These are phyloP conservation scores for Cartodere bifasciata DNA, from an alignment of 2,888 invertebrate genomes.

Conservation along the genomic window DNA sequence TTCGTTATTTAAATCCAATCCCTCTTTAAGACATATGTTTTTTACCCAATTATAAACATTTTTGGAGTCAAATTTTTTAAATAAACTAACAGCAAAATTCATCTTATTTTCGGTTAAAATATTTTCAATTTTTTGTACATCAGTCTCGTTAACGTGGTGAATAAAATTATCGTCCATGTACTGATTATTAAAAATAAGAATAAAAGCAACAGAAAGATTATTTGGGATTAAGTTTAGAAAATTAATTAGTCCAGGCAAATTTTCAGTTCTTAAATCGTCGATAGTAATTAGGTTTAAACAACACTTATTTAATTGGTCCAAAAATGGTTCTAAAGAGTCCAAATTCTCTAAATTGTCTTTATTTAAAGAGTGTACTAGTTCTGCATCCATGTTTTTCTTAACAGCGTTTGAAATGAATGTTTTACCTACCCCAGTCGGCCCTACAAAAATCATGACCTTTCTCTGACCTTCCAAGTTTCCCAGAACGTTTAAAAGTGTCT, in stretches of 20 bases:
- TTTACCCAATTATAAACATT: conserved; percentile 20
- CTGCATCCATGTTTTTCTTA: conserved; percentile 19
- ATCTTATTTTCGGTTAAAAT: conserved; percentile 17
- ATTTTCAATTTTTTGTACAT: conserved; percentile 17
- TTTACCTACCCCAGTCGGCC: conserved; percentile 27
- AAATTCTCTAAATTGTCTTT: conserved; percentile 12
- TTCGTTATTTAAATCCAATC: conserved; percentile 10
- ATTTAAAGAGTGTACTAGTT: conserved; percentile 17
- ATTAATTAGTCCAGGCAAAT: conserved; percentile 17
- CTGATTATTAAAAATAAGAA: conserved; percentile 25
- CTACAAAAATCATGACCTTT: conserved; percentile 21
- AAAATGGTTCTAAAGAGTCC: conserved; percentile 10
- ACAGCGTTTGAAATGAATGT: conserved; percentile 23
- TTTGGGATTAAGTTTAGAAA: conserved; percentile 21
- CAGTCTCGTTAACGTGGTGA: conserved; percentile 16
- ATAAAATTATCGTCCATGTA: conserved; percentile 16
- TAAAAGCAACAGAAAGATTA: conserved; percentile 14
- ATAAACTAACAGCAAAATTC: conserved; percentile 19
- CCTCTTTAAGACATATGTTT: too few relatives aligned
- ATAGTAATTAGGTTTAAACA: conserved; percentile 24
- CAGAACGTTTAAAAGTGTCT: conserved; percentile 2
- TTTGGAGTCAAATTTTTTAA: conserved; percentile 19
- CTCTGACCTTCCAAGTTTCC: too few relatives aligned
- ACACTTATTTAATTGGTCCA: conserved; percentile 11
- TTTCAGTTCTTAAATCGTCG: conserved; percentile 21